Evolutionary conservation across 2,888 invertebrate genomes (phyloP), one percentile per base, ranked within the genome.

Genomic region (Drosophila birchii): DNA sequence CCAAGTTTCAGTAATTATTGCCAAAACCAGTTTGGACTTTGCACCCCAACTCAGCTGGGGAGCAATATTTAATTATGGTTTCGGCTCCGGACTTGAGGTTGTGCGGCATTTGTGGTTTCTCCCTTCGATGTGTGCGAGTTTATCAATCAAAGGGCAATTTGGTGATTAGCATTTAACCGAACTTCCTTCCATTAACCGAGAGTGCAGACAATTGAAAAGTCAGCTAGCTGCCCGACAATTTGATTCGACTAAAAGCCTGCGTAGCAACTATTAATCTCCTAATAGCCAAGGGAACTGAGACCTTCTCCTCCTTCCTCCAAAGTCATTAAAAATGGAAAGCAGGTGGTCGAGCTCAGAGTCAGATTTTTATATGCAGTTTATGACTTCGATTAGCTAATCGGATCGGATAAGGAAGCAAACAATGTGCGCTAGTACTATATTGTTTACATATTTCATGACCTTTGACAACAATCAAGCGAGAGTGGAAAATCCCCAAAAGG

Each of bases 11-110:
- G 81, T 85, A 83, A 83, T 83, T 83, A 84, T 81, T 41, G 56
- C 20, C 41, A 47, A 64, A 41, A 41, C 67, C 56, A 62, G 57
- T 76, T 75, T 60, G 76, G 73, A 55, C 47, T 49, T 68, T 64
- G 55, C 54, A 68, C 47, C 56, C 54, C 26, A 53, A 54, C 58
- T 53, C 16, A 16, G 36, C 20, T 47, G 69, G 71, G 44, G 20
- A 61, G 80, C 78, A 82, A 80, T 82, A 87, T 86, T 87, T 87
- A 86, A 86, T 86, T 86, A 85, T 85, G 85, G 76, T 59, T 76
- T 72, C 57, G 75, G 69, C 51, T 16, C n/a, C 29, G 44, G 61
- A 53, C 29, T 51, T 78, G 64, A 38, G 64, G 63, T 47, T 32
- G 45, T 7, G 63, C 23, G 67, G 20, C 26, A 34, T 56, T 67